A percentile compares a stretch with the other conserved stretches of the same genome.
Evolutionary conservation across 2,113 vertebrate species (phyloP).

Genomic region (Chaenocephalus aceratus): DNA sequence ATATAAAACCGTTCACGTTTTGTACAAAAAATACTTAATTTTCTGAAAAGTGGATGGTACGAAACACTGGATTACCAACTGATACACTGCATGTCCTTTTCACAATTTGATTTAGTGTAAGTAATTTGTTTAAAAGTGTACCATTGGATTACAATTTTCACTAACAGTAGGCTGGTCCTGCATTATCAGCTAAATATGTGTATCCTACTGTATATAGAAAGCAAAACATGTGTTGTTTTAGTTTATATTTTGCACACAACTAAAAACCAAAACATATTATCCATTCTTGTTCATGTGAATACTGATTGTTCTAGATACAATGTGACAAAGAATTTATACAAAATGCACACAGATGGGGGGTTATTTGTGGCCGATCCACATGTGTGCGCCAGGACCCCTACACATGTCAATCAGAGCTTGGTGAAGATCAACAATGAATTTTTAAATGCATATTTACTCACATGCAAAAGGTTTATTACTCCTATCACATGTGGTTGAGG

Average conservation of each 20-base stretch:
- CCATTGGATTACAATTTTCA: neutral
- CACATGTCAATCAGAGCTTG: neutral
- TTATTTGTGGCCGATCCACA: neutral
- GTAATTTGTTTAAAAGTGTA: neutral
- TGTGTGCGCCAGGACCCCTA: neutral
- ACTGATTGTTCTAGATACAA: neutral
- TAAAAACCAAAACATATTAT: neutral
- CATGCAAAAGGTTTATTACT: neutral
- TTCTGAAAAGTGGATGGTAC: neutral
- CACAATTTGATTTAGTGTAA: neutral
- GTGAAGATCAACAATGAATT: neutral
- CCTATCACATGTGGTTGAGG: neutral
- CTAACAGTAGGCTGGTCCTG: too few relatives aligned
- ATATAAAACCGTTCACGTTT: neutral
- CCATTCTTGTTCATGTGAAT: neutral
- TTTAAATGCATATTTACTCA: neutral
- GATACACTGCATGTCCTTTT: neutral
- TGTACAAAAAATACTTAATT: neutral
- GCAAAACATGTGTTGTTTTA: too few relatives aligned
- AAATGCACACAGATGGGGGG: neutral
- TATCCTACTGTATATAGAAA: neutral
- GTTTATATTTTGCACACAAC: neutral
- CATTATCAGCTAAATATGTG: neutral
- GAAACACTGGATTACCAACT: too few relatives aligned
- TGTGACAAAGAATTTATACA: neutral